These are phyloP conservation scores for Camarhynchus parvulus DNA, from an alignment of 2,113 vertebrate species.

Conservation along the genomic window DNA sequence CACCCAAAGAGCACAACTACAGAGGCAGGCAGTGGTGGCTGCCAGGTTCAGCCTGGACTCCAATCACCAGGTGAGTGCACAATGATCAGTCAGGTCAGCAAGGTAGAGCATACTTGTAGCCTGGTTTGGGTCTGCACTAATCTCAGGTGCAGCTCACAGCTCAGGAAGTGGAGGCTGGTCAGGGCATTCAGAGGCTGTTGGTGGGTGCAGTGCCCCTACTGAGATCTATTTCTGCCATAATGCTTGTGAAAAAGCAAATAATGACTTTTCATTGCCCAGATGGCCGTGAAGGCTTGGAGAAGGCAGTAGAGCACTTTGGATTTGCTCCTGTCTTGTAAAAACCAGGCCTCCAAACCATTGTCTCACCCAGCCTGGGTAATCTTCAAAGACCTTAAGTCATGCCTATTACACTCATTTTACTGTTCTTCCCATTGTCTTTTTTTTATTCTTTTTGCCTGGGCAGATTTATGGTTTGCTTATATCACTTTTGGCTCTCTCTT, in stretches of 20 bases:
- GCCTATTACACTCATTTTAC: background rate
- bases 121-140: background rate
- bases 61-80: background rate
- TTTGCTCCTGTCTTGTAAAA: background rate
- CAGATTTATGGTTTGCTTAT: background rate
- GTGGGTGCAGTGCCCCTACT: background rate
- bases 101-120: background rate
- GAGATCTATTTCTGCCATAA: background rate
- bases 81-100: too few relatives aligned
- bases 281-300: background rate
- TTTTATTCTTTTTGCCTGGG: background rate
- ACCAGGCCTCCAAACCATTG: background rate
- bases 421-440: background rate
- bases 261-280: background rate
- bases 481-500: background rate
- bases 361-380: background rate
- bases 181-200: background rate
- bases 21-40: background rate
- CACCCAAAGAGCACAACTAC: fast-evolving
- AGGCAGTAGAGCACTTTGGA: background rate
- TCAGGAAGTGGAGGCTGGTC: background rate
- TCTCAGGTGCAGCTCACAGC: background rate
- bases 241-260: background rate
- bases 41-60: background rate
- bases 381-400: background rate